Percentiles rank a stretch among this genome's conserved stretches.
Evolutionary conservation across 2,797 vertebrate genomes (phyloP).

Genomic region (Rhinoraja longicauda): DNA sequence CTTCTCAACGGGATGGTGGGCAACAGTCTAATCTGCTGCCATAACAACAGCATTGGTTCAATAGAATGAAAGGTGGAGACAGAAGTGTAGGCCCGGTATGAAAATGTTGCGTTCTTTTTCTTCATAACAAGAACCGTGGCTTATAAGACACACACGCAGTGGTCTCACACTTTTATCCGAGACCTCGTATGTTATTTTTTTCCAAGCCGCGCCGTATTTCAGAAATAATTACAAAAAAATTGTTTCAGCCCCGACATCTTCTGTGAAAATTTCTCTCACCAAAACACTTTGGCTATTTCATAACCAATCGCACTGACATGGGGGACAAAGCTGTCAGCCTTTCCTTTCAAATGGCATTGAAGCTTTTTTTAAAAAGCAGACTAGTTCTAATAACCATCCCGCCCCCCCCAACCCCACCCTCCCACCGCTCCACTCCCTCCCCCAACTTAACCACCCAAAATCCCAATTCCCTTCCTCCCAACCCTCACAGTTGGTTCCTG

Average conservation of each 20-base stretch:
- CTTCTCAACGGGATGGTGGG: constrained; percentile 19
- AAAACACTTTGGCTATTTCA: background rate
- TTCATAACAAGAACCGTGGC: background rate
- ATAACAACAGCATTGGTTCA: background rate
- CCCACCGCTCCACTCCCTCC: background rate
- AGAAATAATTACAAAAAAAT: background rate
- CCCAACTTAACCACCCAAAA: background rate
- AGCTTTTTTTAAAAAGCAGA: background rate
- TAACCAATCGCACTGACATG: constrained; percentile 16
- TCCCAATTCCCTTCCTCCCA: background rate
- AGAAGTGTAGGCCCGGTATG: background rate
- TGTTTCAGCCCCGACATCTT: no score
- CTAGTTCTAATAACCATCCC: no score
- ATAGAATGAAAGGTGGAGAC: constrained; percentile 13
- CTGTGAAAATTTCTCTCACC: background rate
- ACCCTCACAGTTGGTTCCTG: background rate
- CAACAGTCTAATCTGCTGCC: constrained; percentile 29
- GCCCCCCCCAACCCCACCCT: background rate
- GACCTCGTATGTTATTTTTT: background rate
- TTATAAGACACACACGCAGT: background rate
- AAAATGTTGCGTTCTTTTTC: background rate
- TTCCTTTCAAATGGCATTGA: constrained; percentile 2
- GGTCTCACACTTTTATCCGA: background rate
- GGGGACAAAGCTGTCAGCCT: constrained; percentile 3
- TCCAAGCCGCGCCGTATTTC: background rate